These are phyloP conservation scores for Aelia acuminata DNA, from an alignment of 2,888 invertebrate species.

Conservation along the genomic window DNA sequence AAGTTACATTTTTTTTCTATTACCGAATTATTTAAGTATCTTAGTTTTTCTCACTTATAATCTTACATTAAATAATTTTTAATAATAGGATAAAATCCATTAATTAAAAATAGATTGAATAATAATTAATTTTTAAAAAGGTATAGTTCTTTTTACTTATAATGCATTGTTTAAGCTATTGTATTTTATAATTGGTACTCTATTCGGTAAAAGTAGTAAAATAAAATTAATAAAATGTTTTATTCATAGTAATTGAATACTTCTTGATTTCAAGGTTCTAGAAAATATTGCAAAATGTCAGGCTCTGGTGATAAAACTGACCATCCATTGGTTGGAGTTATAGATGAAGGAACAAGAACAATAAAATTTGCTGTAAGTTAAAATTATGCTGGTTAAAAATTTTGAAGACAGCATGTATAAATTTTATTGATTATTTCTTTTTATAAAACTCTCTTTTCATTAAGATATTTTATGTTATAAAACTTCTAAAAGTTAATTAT, in stretches of 20 bases:
- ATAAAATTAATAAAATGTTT: no score
- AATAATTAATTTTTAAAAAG: no score
- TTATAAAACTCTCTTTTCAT: not conserved
- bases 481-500: not conserved
- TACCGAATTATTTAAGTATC: no score
- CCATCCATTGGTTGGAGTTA: conserved; percentile 82
- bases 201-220: no score
- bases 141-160: not conserved
- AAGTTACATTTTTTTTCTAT: no score
- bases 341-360: conserved; percentile 96
- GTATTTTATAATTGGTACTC: no score
- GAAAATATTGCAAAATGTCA: conserved; percentile 8
- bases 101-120: no score
- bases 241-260: not conserved
- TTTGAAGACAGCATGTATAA: not conserved
- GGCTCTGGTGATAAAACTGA: conserved; percentile 49
- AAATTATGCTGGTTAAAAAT: not conserved
- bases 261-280: not conserved
- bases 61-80: no score
- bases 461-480: not conserved
- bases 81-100: no score
- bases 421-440: not conserved
- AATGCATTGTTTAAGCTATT: not conserved
- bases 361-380: conserved; percentile 84
- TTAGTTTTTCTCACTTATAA: no score